These are phyloP conservation scores for Drosophila mettleri DNA, from an alignment of 2,888 invertebrate species.

Conservation along the genomic window DNA sequence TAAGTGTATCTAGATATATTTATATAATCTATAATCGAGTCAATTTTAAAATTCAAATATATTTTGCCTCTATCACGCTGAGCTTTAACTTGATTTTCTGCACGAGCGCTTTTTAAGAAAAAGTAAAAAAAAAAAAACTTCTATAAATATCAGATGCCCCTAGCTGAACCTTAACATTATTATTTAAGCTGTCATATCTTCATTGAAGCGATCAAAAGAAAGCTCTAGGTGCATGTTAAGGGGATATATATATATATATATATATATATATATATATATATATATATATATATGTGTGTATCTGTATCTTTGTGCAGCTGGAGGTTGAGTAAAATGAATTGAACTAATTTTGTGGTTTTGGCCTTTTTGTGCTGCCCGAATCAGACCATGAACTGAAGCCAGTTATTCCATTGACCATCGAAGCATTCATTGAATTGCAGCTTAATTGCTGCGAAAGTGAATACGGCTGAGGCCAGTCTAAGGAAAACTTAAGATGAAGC, in stretches of 20 bases:
- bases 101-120: background rate
- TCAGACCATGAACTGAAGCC: conserved; percentile 35
- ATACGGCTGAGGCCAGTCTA: too few species aligned
- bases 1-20: too few species aligned
- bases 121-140: background rate
- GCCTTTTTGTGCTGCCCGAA: conserved; percentile 19
- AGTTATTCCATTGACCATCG: conserved; percentile 26
- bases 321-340: conserved; percentile 20
- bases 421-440: conserved; percentile 13
- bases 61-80: fast-evolving
- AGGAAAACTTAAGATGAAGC: background rate
- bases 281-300: background rate
- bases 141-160: background rate
- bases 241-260: conserved; percentile 1
- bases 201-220: conserved; percentile 24
- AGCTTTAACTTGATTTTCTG: background rate
- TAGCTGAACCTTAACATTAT: background rate
- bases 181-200: conserved; percentile 9
- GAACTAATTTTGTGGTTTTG: conserved; percentile 10
- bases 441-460: background rate
- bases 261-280: background rate
- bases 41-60: too few species aligned
- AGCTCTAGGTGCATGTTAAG: conserved; percentile 5
- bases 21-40: too few species aligned
- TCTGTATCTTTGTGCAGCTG: background rate